phyloP scores from a whole-genome alignment of 2,113 vertebrate species.

The Ardeotis arabs region DNA sequence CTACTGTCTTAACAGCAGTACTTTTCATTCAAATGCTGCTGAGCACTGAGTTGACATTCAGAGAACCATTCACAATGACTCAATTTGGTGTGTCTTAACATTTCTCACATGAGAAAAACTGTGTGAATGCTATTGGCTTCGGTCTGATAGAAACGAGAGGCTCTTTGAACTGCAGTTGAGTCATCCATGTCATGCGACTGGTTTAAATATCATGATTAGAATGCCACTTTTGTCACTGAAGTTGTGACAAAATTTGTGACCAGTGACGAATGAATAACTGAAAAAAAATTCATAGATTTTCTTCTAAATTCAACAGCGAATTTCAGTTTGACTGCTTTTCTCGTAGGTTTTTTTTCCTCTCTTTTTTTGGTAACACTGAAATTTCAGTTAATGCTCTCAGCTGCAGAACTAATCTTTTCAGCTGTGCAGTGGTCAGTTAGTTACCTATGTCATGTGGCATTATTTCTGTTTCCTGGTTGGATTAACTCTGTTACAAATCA shows the following conservation, averaged over 20 bases:
- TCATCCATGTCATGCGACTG: background rate
- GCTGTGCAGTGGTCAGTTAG: background rate
- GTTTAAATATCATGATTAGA: background rate
- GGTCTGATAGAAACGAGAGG: background rate
- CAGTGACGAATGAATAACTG: background rate
- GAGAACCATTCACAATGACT: background rate
- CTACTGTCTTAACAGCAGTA: background rate
- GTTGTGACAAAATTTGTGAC: background rate
- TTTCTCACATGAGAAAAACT: background rate
- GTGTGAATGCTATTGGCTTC: background rate
- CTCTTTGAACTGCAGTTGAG: background rate
- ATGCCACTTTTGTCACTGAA: background rate
- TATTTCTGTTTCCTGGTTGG: background rate
- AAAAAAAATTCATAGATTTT: background rate
- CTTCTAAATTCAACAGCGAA: constrained; percentile 5
- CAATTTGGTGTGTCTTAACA: background rate
- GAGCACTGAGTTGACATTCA: background rate
- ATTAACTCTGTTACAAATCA: background rate
- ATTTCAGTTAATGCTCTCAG: background rate
- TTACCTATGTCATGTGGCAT: background rate
- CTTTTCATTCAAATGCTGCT: background rate
- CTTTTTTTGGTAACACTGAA: background rate
- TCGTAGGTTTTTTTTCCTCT: background rate
- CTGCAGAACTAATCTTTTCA: background rate
- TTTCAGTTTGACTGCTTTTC: constrained; percentile 16